Base-by-base conservation (phyloP, 2,797 vertebrate species). In the Cynopterus sphinx region DNA sequence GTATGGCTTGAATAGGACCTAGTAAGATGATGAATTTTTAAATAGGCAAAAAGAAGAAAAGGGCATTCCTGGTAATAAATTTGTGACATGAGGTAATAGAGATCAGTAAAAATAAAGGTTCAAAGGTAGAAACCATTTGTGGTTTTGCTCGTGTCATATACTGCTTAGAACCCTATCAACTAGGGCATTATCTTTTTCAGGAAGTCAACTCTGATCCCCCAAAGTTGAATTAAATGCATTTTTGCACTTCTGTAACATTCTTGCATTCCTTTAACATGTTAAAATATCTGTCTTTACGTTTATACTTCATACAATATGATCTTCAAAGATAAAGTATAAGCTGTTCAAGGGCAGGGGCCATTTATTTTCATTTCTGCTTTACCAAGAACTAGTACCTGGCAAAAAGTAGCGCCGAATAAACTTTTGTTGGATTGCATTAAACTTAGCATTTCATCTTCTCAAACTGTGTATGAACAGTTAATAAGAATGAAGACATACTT, bases 381-480 rank as follows among this genome's bases (percentile, higher is more conserved):
- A n/a, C 36, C 28, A 49, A 74, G 41, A 89, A 90, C 53, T 63
- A 70, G 5, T 83, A 70, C 26, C 41, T 73, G 39, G 24, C 77
- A 95, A 41, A 68, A 46, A 78, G 31, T 83, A 71, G 51, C 77
- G 17, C 86, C 67, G 7, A 91, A 78, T 92, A 77, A 84, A 46
- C 13, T 61, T 81, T 55, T 85, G 19, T 41, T 95, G 41, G 22
- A 51, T 78, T 96, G n/a, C 85, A 90, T n/a, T 90, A 61, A 93
- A 17, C 5, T 33, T 70, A 79, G 55, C 5, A 2, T 77, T 88
- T 91, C 87, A 31, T 83, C 92, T 26, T 86, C 0, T 73, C 61
- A 33, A n/a, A 74, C 55, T 75, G 2, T 75, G 24, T 90, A 8
- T 78, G 41, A 77, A 15, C 33, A 49, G 33, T 94, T 79, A 43